phyloP scores from a whole-genome alignment of 2,797 vertebrate genomes.

The Enteromius trimaculatus region DNA sequence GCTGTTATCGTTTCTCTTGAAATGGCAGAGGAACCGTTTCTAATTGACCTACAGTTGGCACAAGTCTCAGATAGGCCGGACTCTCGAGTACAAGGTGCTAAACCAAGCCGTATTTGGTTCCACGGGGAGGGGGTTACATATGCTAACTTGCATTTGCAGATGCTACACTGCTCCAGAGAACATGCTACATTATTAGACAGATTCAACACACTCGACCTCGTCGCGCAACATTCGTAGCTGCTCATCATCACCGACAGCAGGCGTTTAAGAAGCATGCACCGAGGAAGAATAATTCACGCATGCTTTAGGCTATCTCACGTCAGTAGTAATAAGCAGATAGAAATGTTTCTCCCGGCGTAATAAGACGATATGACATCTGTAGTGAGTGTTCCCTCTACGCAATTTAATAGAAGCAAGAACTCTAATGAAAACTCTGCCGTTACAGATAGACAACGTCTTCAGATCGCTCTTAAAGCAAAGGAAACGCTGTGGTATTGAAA shows the following conservation, averaged over 20 bases:
- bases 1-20: slow-evolving; percentile 33
- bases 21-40: slow-evolving; percentile 24
- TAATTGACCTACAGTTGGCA: slow-evolving; percentile 22
- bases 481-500: slow-evolving; percentile 50
- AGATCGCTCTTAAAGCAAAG: slow-evolving; percentile 23
- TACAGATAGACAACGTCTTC: slow-evolving; percentile 5
- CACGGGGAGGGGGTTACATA: slow-evolving; percentile 11
- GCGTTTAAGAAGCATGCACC: slow-evolving; percentile 42
- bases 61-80: background rate
- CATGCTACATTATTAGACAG: slow-evolving; percentile 46
- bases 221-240: slow-evolving; percentile 33
- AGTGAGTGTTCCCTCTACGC: slow-evolving; percentile 1
- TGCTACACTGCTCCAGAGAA: slow-evolving; percentile 37
- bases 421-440: slow-evolving; percentile 19
- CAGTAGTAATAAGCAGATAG: slow-evolving; percentile 38
- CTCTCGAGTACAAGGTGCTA: slow-evolving; percentile 26
- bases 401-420: slow-evolving; percentile 21
- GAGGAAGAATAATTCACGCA: slow-evolving; percentile 40
- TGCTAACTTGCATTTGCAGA: slow-evolving; percentile 46
- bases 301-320: slow-evolving; percentile 38
- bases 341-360: slow-evolving; percentile 14
- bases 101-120: slow-evolving; percentile 23
- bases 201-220: slow-evolving; percentile 26
- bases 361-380: slow-evolving; percentile 28
- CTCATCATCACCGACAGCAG: slow-evolving; percentile 40